A percentile compares a stretch with the other conserved stretches of the same genome.
Evolutionary conservation across 2,888 invertebrate species (phyloP).

Genomic region (Teleogryllus oceanicus): DNA sequence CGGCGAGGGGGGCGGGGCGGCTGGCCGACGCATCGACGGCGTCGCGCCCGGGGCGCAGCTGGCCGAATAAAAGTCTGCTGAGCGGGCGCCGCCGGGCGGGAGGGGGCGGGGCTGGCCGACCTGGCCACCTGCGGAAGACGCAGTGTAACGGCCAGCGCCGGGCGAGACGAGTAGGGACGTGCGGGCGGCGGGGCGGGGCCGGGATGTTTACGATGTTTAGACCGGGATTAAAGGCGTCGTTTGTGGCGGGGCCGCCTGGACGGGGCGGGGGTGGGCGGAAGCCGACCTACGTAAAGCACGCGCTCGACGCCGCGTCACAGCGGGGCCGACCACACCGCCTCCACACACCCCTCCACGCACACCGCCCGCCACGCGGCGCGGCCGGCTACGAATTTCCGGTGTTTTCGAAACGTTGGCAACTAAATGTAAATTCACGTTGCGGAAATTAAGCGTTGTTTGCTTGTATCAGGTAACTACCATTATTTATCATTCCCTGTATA

Average conservation of each 20-base stretch:
- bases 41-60: background rate
- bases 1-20: too few relatives aligned
- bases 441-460: too few relatives aligned
- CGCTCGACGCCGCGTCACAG: background rate
- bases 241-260: background rate
- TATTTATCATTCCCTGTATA: too few relatives aligned
- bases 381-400: too few relatives aligned
- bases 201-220: background rate
- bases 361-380: too few relatives aligned
- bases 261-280: background rate
- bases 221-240: constrained; percentile 18
- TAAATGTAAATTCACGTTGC: too few relatives aligned
- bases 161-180: background rate
- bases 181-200: background rate
- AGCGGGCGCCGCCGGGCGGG: background rate
- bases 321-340: too few relatives aligned
- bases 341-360: too few relatives aligned
- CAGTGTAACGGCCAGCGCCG: background rate
- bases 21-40: too few relatives aligned
- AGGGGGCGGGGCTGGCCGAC: background rate
- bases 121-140: constrained; percentile 9
- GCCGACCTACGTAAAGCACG: background rate
- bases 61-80: background rate
- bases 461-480: too few relatives aligned
- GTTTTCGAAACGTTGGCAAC: too few relatives aligned